Conservation (phyloP, 2,888 invertebrate genomes). For the Tachystola acroxantha region DNA sequence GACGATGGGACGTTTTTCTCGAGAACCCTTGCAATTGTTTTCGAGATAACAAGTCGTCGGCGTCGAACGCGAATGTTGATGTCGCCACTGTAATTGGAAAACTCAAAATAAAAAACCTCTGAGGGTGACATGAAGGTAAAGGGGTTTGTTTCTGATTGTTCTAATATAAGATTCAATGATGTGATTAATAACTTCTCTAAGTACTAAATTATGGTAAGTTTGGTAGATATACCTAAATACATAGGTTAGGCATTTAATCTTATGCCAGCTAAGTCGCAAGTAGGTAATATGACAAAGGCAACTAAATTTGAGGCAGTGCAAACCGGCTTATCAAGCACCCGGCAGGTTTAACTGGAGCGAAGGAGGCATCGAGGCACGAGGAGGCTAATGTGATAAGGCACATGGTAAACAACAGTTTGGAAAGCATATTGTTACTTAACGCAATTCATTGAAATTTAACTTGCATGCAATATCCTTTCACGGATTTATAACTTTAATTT, state of each 20-base stretch:
- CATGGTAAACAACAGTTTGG: not conserved
- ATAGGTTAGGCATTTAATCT: too few relatives aligned
- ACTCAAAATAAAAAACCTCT: conserved; percentile 53
- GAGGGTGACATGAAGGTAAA: conserved; percentile 31
- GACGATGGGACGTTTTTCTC: conserved; percentile 27
- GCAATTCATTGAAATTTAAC: too few relatives aligned
- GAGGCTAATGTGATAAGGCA: conserved; percentile 9
- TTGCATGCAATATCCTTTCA: too few relatives aligned
- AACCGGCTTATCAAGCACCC: conserved; percentile 48
- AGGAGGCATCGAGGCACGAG: conserved; percentile 4
- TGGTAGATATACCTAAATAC: too few relatives aligned
- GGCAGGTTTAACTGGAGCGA: conserved; percentile 34
- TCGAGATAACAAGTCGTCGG: conserved; percentile 37
- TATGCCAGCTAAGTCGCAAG: conserved; percentile 26
- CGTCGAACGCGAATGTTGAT: conserved; percentile 30
- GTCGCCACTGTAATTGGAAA: conserved; percentile 59
- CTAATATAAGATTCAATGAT: too few relatives aligned
- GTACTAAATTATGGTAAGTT: too few relatives aligned
- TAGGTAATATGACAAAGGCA: conserved; percentile 31
- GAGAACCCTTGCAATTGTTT: conserved; percentile 39
- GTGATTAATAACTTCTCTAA: too few relatives aligned
- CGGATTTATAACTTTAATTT: too few relatives aligned
- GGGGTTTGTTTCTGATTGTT: too few relatives aligned
- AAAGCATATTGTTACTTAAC: not conserved
- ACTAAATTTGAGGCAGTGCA: conserved; percentile 46